Conservation (phyloP, 2,113 vertebrate genomes). For the Rhineura floridana region DNA sequence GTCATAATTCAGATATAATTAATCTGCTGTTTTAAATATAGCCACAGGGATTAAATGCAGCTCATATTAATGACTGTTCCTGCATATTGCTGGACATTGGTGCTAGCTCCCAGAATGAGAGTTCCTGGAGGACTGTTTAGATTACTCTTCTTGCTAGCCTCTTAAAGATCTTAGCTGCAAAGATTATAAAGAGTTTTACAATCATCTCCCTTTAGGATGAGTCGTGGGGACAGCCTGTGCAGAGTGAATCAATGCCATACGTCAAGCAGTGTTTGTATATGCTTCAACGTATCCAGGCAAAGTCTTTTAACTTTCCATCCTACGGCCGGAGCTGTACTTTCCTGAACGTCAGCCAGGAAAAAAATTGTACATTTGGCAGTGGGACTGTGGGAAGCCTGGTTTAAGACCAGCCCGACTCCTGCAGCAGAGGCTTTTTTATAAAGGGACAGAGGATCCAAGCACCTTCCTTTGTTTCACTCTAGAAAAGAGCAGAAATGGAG, state of each 20-base stretch:
- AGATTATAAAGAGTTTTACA: slow-evolving; percentile 53
- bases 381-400: slow-evolving; percentile 89
- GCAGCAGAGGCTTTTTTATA: slow-evolving; percentile 81
- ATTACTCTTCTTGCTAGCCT: slow-evolving; percentile 41
- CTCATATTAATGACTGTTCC: not conserved
- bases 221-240: slow-evolving; percentile 67
- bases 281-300: slow-evolving; percentile 93
- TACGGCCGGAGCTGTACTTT: slow-evolving; percentile 90
- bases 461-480: slow-evolving; percentile 80
- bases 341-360: slow-evolving; percentile 98
- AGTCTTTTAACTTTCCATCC: slow-evolving; percentile 93
- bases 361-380: slow-evolving; percentile 89
- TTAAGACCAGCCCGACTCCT: slow-evolving; percentile 77
- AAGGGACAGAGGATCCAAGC: slow-evolving; percentile 73
- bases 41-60: not conserved
- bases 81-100: not conserved
- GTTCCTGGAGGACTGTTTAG: not conserved
- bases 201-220: slow-evolving; percentile 60
- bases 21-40: slow-evolving; percentile 5
- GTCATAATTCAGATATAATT: slow-evolving; percentile 16
- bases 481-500: slow-evolving; percentile 68
- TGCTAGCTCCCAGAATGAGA: slow-evolving; percentile 44
- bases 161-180: slow-evolving; percentile 27
- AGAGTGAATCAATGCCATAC: slow-evolving; percentile 72
- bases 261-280: slow-evolving; percentile 84